Evolutionary conservation across 1,140 invertebrate genomes (phyloP).

Genomic region (Ostrea edulis): DNA sequence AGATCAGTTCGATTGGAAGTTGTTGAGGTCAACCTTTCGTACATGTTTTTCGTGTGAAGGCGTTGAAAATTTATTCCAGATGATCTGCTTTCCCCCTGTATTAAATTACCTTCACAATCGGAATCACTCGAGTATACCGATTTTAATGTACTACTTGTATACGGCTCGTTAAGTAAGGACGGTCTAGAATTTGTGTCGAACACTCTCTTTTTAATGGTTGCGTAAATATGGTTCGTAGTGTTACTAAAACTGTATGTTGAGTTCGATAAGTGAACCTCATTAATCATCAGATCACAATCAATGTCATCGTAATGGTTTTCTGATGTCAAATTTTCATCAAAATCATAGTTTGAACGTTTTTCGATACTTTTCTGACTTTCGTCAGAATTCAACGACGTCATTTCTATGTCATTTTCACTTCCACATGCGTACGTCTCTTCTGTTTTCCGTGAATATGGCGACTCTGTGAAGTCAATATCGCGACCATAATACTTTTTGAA

Average conservation of each 20-base stretch:
- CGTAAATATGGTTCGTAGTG: background rate
- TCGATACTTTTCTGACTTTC: slow-evolving; percentile 20
- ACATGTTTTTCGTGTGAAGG: slow-evolving; percentile 4
- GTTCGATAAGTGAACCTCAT: slow-evolving; percentile 15
- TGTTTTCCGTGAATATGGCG: slow-evolving; percentile 35
- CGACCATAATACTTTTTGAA: slow-evolving; percentile 43
- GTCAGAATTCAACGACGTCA: slow-evolving; percentile 2
- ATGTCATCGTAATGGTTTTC: slow-evolving; percentile 36
- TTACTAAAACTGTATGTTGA: slow-evolving; percentile 25
- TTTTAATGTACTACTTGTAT: slow-evolving; percentile 15
- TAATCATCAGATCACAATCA: slow-evolving; percentile 36
- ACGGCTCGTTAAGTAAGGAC: background rate
- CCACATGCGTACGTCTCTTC: slow-evolving; percentile 6
- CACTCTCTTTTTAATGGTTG: slow-evolving; percentile 25
- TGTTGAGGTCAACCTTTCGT: slow-evolving; percentile 35
- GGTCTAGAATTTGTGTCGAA: background rate
- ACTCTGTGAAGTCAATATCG: slow-evolving; percentile 39
- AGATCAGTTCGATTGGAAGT: slow-evolving; percentile 24
- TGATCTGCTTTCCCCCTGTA: background rate
- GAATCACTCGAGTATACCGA: slow-evolving; percentile 27
- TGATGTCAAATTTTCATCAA: background rate
- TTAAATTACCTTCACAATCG: slow-evolving; percentile 34
- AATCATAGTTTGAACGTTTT: slow-evolving; percentile 13
- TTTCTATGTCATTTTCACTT: slow-evolving; percentile 23
- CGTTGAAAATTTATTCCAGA: slow-evolving; percentile 7